Conservation (phyloP, 2,113 vertebrate genomes). For the Bothrops jararaca region DNA sequence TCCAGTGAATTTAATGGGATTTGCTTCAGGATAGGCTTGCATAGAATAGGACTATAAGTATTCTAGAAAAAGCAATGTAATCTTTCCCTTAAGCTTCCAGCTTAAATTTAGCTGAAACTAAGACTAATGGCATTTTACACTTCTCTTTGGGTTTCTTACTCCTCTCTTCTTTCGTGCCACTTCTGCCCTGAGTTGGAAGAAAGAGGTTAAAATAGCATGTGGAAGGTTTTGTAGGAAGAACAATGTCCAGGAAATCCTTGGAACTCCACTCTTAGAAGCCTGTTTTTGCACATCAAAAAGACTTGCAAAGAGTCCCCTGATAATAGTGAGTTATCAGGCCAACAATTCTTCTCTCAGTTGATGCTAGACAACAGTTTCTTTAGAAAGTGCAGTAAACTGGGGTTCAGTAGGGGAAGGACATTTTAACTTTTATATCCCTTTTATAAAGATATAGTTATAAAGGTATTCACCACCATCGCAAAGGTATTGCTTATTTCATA, state of each 20-base stretch:
- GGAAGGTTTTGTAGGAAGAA: constrained; percentile 16
- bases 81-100: neutral
- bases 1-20: neutral
- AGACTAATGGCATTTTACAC: neutral
- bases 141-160: neutral
- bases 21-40: neutral
- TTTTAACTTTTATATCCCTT: neutral
- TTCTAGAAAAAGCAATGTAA: neutral
- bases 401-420: neutral
- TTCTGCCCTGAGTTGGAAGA: neutral
- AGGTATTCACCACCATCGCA: neutral
- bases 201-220: neutral
- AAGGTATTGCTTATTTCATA: neutral
- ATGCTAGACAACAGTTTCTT: neutral
- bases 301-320: neutral
- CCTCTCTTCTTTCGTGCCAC: neutral
- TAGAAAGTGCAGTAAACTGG: neutral
- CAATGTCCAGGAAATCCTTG: neutral
- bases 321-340: neutral
- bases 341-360: neutral
- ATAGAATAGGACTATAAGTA: neutral
- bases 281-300: constrained; percentile 12
- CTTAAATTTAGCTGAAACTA: neutral
- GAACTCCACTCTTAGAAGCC: neutral
- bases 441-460: neutral